These are phyloP conservation scores for Octomys mimax DNA, from an alignment of 2,797 vertebrate genomes.

Conservation along the genomic window DNA sequence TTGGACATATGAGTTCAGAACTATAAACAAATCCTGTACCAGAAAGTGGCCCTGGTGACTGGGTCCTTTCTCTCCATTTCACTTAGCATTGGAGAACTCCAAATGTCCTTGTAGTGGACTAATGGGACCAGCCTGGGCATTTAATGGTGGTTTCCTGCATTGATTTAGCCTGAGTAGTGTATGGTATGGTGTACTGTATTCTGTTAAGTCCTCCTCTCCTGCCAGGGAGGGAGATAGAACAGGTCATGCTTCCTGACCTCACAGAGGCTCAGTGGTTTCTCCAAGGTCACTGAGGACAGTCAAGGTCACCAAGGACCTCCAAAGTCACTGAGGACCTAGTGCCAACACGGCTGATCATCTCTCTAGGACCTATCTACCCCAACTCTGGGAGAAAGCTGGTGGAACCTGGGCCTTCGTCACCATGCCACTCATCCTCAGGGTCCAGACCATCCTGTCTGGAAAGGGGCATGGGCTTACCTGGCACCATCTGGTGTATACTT, in stretches of 20 bases:
- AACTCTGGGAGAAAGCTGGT: background rate
- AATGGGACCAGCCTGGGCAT: background rate
- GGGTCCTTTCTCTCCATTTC: background rate
- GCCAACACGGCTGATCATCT: fast-evolving
- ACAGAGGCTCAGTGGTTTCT: background rate
- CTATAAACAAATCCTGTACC: background rate
- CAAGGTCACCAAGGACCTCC: constrained; percentile 15
- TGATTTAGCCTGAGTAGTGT: background rate
- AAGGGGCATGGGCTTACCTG: constrained; percentile 90
- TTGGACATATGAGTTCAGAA: background rate
- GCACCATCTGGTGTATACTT: constrained; percentile 96
- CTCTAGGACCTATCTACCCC: background rate
- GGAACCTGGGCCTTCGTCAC: background rate
- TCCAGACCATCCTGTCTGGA: background rate
- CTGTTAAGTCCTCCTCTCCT: background rate
- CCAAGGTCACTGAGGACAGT: constrained; percentile 18
- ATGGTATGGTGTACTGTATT: background rate
- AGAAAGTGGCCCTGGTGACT: background rate
- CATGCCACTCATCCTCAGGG: fast-evolving
- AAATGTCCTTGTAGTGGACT: background rate
- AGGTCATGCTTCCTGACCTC: background rate
- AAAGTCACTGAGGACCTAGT: constrained; percentile 17
- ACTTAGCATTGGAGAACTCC: background rate
- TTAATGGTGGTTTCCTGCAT: background rate
- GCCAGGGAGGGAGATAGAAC: background rate